phyloP scores from a whole-genome alignment of 2,888 invertebrate genomes.

The Cheilosia vernalis region DNA sequence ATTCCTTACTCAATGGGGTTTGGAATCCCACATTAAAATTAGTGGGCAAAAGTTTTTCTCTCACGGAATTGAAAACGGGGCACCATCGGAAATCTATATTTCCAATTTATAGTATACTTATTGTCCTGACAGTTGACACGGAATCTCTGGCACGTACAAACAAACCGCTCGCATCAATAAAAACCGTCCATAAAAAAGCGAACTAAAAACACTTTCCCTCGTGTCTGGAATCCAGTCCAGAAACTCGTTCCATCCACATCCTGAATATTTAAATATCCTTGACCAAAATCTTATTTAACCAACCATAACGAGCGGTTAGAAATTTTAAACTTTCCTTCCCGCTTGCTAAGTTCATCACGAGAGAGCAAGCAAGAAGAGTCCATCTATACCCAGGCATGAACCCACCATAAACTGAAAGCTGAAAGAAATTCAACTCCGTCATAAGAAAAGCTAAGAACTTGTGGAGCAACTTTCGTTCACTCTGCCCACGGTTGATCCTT shows the following conservation, averaged over 20 bases:
- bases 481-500: slow-evolving; percentile 38
- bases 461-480: slow-evolving; percentile 54
- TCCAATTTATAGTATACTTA: not conserved
- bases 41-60: no score
- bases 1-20: no score
- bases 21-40: no score
- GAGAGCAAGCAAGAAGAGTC: slow-evolving; percentile 11
- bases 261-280: slow-evolving; percentile 69
- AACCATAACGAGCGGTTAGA: slow-evolving; percentile 69
- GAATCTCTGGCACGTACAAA: not conserved
- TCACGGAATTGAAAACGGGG: no score
- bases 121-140: not conserved
- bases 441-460: slow-evolving; percentile 57
- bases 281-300: slow-evolving; percentile 73
- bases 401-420: not conserved
- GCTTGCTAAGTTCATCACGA: slow-evolving; percentile 45
- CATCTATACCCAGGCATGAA: not conserved
- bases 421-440: slow-evolving; percentile 13
- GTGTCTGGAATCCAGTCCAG: not conserved
- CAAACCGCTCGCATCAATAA: no score
- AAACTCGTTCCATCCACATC: slow-evolving; percentile 12
- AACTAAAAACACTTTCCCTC: not conserved
- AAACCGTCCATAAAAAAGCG: not conserved
- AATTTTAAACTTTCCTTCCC: slow-evolving; percentile 64
- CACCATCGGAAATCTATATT: no score